Conservation (phyloP, 2,113 vertebrate species). For the Nipponia nippon region DNA sequence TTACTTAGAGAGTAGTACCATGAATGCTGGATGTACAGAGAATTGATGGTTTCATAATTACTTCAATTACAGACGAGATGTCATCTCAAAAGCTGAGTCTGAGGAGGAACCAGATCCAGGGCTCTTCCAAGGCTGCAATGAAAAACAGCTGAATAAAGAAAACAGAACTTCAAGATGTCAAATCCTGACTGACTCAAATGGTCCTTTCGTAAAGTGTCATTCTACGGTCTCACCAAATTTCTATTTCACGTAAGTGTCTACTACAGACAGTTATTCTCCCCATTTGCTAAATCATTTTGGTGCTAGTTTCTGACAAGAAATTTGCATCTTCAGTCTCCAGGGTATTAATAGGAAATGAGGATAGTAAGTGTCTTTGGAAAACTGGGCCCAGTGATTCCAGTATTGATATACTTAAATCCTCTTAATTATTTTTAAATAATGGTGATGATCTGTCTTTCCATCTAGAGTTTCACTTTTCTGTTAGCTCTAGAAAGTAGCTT, state of each 20-base stretch:
- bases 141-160: neutral
- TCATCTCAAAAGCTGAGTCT: neutral
- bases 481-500: neutral
- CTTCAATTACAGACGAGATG: conserved; percentile 47
- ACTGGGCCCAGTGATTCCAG: neutral
- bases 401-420: neutral
- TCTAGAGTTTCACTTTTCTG: neutral
- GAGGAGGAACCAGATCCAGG: conserved; percentile 51
- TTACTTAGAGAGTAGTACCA: neutral
- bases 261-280: neutral
- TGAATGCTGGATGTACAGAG: neutral
- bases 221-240: neutral
- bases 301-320: neutral
- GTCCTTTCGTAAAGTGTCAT: conserved; percentile 53
- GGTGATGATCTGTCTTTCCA: neutral
- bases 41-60: neutral
- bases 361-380: neutral
- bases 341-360: neutral
- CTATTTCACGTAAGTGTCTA: conserved; percentile 56
- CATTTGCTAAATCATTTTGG: neutral
- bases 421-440: neutral
- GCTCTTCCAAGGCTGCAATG: conserved; percentile 31
- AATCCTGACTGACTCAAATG: neutral
- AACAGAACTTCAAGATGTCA: conserved; percentile 15
- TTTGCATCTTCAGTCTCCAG: neutral